phyloP scores from a whole-genome alignment of 2,888 invertebrate genomes.

The Caenorhabditis zanzibari region DNA sequence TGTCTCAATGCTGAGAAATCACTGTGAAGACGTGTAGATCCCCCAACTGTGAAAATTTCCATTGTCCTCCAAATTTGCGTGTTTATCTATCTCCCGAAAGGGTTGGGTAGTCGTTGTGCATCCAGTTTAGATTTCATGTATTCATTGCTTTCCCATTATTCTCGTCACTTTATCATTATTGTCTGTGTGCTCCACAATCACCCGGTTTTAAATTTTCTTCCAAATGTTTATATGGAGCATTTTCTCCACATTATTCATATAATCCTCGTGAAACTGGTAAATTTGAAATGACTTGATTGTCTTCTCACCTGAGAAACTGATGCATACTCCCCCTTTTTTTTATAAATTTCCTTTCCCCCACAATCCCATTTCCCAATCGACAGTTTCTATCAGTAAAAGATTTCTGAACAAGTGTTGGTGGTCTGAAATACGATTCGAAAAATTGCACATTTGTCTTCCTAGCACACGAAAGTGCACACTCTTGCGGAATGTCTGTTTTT shows the following conservation, averaged over 20 bases:
- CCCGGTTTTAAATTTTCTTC: conserved; percentile 47
- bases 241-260: neutral
- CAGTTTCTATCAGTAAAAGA: conserved; percentile 47
- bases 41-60: conserved; percentile 47
- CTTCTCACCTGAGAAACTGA: conserved; percentile 45
- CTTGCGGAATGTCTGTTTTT: conserved; percentile 45
- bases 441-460: conserved; percentile 33
- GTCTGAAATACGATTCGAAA: conserved; percentile 45
- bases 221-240: conserved; percentile 20
- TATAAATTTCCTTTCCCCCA: neutral
- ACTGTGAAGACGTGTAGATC: conserved; percentile 56
- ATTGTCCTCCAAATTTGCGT: conserved; percentile 40
- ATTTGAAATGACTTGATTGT: conserved; percentile 19
- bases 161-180: conserved; percentile 37
- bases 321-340: conserved; percentile 16
- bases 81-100: conserved; percentile 32
- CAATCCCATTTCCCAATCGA: neutral
- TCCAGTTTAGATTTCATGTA: conserved; percentile 58
- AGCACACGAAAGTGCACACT: conserved; percentile 44
- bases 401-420: conserved; percentile 13
- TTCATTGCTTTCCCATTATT: conserved; percentile 10
- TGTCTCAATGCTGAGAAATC: conserved; percentile 41
- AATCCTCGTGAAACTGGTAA: conserved; percentile 56
- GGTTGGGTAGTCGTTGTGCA: conserved; percentile 45
- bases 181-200: conserved; percentile 45